These are phyloP conservation scores for Nezara viridula DNA, from an alignment of 2,888 invertebrate species.

Conservation along the genomic window DNA sequence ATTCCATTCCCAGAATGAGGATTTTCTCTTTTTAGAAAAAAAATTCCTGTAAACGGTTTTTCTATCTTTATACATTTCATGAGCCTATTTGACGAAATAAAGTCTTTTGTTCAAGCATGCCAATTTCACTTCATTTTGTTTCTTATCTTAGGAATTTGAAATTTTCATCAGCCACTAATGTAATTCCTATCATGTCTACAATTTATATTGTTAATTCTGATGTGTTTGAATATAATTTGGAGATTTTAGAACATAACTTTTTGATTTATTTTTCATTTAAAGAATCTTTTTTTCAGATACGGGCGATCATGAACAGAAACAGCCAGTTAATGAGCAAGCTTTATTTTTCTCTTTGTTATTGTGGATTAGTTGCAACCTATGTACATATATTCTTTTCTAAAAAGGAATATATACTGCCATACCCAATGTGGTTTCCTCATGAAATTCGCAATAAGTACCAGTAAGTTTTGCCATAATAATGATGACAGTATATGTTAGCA, in stretches of 20 bases:
- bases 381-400: background rate
- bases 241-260: background rate
- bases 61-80: too few relatives aligned
- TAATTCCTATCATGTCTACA: too few relatives aligned
- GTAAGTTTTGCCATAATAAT: background rate
- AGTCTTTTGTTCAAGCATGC: too few relatives aligned
- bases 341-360: background rate
- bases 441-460: background rate
- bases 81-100: too few relatives aligned
- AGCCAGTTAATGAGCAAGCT: background rate
- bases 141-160: too few relatives aligned
- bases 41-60: too few relatives aligned
- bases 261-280: background rate
- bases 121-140: too few relatives aligned
- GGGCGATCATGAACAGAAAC: background rate
- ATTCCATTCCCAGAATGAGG: too few relatives aligned
- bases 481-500: too few relatives aligned
- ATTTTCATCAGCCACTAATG: too few relatives aligned
- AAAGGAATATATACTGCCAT: background rate
- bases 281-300: background rate
- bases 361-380: conserved; percentile 1
- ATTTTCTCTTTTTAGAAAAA: too few relatives aligned
- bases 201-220: background rate
- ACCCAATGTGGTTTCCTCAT: conserved; percentile 19
- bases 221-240: background rate